Percentiles rank a stretch among this genome's conserved stretches.
phyloP scores from a whole-genome alignment of 1,140 invertebrate species.

The Ceratina japonica region DNA sequence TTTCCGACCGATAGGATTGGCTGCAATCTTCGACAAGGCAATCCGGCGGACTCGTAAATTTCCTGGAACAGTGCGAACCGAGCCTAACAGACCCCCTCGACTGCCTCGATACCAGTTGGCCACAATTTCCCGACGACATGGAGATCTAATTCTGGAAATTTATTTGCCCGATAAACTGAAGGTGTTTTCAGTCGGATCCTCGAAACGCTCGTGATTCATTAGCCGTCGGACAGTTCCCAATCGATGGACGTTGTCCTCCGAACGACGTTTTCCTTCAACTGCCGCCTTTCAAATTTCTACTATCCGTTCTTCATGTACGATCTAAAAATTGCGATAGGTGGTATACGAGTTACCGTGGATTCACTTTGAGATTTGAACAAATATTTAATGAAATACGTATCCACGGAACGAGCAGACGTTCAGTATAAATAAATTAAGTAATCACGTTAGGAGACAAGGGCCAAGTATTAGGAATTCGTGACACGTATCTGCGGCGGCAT shows the following conservation, averaged over 20 bases:
- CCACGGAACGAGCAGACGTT: too few relatives aligned
- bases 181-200: conserved; percentile 36
- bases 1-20: conserved; percentile 61
- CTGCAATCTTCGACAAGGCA: conserved; percentile 70
- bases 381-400: too few relatives aligned
- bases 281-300: too few relatives aligned
- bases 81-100: conserved; percentile 48
- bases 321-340: neutral
- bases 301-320: too few relatives aligned
- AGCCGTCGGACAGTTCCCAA: conserved; percentile 15
- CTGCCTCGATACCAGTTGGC: conserved; percentile 50
- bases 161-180: conserved; percentile 51
- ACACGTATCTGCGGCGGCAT: neutral
- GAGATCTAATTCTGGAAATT: conserved; percentile 47
- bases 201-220: conserved; percentile 40
- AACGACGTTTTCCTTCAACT: conserved; percentile 11
- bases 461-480: conserved; percentile 34
- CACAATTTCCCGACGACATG: conserved; percentile 50
- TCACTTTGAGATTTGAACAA: too few relatives aligned
- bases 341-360: too few relatives aligned
- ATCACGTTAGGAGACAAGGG: neutral
- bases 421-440: neutral
- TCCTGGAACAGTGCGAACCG: conserved; percentile 44
- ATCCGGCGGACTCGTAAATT: conserved; percentile 61
- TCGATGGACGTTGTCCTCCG: conserved; percentile 7